Percentiles rank a stretch among this genome's conserved stretches.
Conservation (phyloP, 1,140 invertebrate species). For the Pollicipes pollicipes region DNA sequence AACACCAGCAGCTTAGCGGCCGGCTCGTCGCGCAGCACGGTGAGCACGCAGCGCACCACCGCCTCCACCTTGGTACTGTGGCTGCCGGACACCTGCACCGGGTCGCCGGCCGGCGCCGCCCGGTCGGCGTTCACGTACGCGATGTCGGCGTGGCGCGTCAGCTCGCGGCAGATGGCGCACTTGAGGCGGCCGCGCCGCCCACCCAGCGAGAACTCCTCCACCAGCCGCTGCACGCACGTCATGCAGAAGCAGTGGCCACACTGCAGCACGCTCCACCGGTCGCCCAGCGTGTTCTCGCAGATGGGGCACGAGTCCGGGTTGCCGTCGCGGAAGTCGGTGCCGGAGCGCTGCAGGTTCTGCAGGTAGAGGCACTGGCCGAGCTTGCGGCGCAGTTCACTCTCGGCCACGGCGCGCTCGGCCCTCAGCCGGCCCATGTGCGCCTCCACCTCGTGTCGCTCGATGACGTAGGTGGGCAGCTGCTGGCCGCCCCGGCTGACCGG, state of each 20-base stretch:
- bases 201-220: slow-evolving; percentile 24
- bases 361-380: slow-evolving; percentile 36
- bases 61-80: slow-evolving; percentile 53
- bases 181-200: slow-evolving; percentile 20
- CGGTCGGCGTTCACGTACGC: slow-evolving; percentile 36
- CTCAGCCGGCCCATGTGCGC: slow-evolving; percentile 23
- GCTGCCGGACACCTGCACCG: slow-evolving; percentile 28
- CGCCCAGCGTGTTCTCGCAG: slow-evolving; percentile 37
- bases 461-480: slow-evolving; percentile 26
- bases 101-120: background rate
- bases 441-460: slow-evolving; percentile 29
- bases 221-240: slow-evolving; percentile 33
- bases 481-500: slow-evolving; percentile 12
- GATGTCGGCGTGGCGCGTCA: slow-evolving; percentile 34
- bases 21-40: slow-evolving; percentile 36
- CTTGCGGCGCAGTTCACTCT: slow-evolving; percentile 28
- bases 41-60: slow-evolving; percentile 39
- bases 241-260: slow-evolving; percentile 51
- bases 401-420: slow-evolving; percentile 24
- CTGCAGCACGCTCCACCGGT: slow-evolving; percentile 43
- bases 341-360: slow-evolving; percentile 32
- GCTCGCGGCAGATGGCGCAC: slow-evolving; percentile 49
- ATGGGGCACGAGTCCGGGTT: slow-evolving; percentile 51
- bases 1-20: slow-evolving; percentile 51
- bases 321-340: slow-evolving; percentile 24